Base-by-base conservation (phyloP, 2,113 vertebrate species). In the Synodontis membranacea region DNA sequence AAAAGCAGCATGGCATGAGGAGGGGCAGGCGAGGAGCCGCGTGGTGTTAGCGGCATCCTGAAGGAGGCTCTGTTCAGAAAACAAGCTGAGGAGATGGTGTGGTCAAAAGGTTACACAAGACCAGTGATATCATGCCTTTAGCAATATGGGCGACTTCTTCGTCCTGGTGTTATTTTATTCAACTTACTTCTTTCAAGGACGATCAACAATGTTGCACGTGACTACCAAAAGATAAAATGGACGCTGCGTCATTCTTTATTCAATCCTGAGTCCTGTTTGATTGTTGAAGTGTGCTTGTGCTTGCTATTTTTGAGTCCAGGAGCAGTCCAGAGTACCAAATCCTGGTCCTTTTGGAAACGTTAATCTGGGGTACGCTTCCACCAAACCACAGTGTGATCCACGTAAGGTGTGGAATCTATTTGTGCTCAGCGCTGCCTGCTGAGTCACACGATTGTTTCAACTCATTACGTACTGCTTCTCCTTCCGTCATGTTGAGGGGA, bases 61-160 rank as follows among this genome's bases (percentile, higher is more conserved):
- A 42, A 62, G 78, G 72, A 66, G 50, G 54, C 70, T 60, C 37
- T 31, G 42, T 15, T 28, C 19, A 12, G 48, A 60, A 34, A 62
- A 54, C 8, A 28, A 56, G 56, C n/a, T n/a, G 0, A 48, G 28
- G 28, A 14, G 62, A 62, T 52, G 58, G 5, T n/a, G 7, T 25
- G 37, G 72, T 85, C 83, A 82, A 42, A 80, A 44, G 64, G 39
- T 83, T 80, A 72, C n/a, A 56, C 28, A 74, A 48, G 60, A 72
- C 39, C 70, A 39, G 39, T n/a, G 68, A 46, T n/a, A 14, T 21
- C 37, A 23, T 31, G 54, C 4, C 25, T 42, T 75, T 44, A 39
- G 68, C 34, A 10, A 42, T 19, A 19, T 19, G 12, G 34, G 8
- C 2, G 28, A 46, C 15, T 74, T 6, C 64, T 70, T 12, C 19